These are phyloP conservation scores for Entomyzon cyanotis DNA, from an alignment of 2,113 vertebrate species.

Conservation along the genomic window DNA sequence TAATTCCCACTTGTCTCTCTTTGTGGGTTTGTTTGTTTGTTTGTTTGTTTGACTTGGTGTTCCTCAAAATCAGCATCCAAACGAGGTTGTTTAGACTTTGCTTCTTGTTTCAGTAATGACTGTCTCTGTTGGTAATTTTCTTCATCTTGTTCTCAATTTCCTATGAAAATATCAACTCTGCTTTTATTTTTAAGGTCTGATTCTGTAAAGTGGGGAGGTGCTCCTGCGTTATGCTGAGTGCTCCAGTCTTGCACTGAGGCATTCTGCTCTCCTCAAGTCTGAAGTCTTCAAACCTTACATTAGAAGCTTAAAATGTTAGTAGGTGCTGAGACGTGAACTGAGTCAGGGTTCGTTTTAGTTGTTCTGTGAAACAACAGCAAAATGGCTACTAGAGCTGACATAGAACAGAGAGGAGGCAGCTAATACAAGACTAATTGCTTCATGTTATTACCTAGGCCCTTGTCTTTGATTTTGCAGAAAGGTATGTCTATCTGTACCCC, in stretches of 20 bases:
- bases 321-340: fast-evolving
- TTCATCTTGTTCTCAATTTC: neutral
- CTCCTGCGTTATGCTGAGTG: neutral
- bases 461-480: neutral
- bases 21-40: neutral
- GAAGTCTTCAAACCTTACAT: neutral
- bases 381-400: neutral
- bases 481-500: neutral
- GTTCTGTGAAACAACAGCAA: neutral
- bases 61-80: neutral
- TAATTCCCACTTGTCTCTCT: neutral
- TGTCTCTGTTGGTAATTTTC: neutral
- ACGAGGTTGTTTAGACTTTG: neutral
- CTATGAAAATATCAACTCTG: neutral
- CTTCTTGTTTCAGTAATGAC: neutral
- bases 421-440: neutral
- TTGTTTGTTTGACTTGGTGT: neutral
- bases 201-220: neutral
- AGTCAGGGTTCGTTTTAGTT: neutral
- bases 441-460: neutral
- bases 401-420: neutral
- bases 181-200: neutral
- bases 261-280: neutral
- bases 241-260: neutral
- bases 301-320: neutral